Evolutionary conservation across 2,888 invertebrate species (phyloP).

Genomic region (Amphiduros pacificus): DNA sequence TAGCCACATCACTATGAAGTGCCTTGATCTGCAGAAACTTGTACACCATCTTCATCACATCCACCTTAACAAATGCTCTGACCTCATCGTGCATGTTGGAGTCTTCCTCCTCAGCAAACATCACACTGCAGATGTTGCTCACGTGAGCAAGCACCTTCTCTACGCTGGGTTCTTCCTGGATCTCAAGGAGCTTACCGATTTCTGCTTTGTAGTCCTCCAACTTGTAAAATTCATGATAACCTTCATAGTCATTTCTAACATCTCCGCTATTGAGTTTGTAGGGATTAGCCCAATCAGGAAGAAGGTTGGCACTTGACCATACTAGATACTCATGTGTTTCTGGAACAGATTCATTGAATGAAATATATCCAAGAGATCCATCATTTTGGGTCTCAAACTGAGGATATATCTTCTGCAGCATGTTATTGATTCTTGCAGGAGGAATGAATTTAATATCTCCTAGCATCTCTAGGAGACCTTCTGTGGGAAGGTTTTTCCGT

Average conservation of each 20-base stretch:
- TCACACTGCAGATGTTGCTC: background rate
- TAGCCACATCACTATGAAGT: constrained; percentile 14
- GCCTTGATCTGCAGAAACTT: constrained; percentile 25
- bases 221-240: background rate
- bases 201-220: constrained; percentile 19
- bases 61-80: constrained; percentile 28
- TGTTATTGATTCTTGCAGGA: constrained; percentile 25
- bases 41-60: constrained; percentile 35
- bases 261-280: constrained; percentile 26
- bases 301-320: constrained; percentile 31
- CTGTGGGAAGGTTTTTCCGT: constrained; percentile 20
- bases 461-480: constrained; percentile 24
- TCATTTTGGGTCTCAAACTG: constrained; percentile 15
- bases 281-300: constrained; percentile 38
- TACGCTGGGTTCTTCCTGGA: constrained; percentile 26
- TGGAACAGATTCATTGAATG: constrained; percentile 31
- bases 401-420: constrained; percentile 24
- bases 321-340: constrained; percentile 30
- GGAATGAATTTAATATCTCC: constrained; percentile 32
- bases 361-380: constrained; percentile 24
- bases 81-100: constrained; percentile 21
- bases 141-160: constrained; percentile 13
- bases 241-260: constrained; percentile 14
- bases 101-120: no score
- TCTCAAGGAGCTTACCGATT: constrained; percentile 24